Percentiles rank a stretch among this genome's conserved stretches.
Evolutionary conservation across 1,140 invertebrate species (phyloP).

Genomic region (Ephestia elutella): DNA sequence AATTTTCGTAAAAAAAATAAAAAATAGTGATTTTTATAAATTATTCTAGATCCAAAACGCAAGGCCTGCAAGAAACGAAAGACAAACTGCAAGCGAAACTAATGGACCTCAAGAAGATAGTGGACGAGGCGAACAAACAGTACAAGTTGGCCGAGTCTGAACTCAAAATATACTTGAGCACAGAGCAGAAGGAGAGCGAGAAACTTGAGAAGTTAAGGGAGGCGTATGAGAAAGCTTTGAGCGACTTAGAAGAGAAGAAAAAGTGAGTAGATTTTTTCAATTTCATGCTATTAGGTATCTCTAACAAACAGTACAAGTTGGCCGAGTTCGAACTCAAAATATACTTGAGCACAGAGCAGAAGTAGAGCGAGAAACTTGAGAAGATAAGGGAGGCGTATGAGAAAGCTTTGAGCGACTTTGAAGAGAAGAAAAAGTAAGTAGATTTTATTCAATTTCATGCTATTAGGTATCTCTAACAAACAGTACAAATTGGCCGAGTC

Average conservation of each 20-base stretch:
- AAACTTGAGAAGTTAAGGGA: slow-evolving; percentile 80
- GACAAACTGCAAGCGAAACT: slow-evolving; percentile 80
- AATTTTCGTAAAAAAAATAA: no score
- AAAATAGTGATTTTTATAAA: background rate
- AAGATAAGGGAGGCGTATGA: slow-evolving; percentile 66
- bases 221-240: slow-evolving; percentile 38
- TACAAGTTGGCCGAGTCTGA: slow-evolving; percentile 87
- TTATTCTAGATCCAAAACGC: slow-evolving; percentile 68
- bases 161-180: slow-evolving; percentile 86
- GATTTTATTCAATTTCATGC: no score
- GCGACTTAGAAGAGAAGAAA: slow-evolving; percentile 70
- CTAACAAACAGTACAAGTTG: slow-evolving; percentile 84
- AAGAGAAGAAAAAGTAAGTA: slow-evolving; percentile 68
- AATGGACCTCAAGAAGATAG: slow-evolving; percentile 80
- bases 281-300: no score
- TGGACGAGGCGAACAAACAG: slow-evolving; percentile 84
- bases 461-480: no score
- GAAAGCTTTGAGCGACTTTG: slow-evolving; percentile 53
- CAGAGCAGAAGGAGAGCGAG: slow-evolving; percentile 82
- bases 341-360: slow-evolving; percentile 84
- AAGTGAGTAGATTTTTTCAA: slow-evolving; percentile 44
- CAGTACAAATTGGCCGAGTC: slow-evolving; percentile 85
- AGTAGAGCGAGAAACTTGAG: slow-evolving; percentile 83
- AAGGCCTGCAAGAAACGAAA: slow-evolving; percentile 79
- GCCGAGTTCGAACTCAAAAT: slow-evolving; percentile 89